Evolutionary conservation across 2,888 invertebrate species (phyloP).

Genomic region (Phrixothrix hirtus): DNA sequence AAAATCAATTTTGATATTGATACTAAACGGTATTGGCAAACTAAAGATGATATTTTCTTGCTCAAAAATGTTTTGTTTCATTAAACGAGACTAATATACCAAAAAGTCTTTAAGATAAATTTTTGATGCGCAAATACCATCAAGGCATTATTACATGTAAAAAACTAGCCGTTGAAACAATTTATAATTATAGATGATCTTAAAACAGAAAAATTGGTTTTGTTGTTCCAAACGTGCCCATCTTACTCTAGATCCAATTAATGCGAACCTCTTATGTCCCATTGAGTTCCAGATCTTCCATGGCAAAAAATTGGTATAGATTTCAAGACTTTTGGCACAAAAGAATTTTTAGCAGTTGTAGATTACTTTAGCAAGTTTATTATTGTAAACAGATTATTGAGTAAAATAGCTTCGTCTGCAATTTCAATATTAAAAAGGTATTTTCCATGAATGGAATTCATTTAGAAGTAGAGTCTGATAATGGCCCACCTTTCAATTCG

Average conservation of each 20-base stretch:
- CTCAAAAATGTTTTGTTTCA: no score
- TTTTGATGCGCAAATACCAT: no score
- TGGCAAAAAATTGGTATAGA: slow-evolving; percentile 26
- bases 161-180: no score
- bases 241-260: slow-evolving; percentile 12
- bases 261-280: slow-evolving; percentile 16
- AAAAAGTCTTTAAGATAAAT: no score
- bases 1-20: no score
- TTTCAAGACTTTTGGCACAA: slow-evolving; percentile 8
- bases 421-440: slow-evolving; percentile 12
- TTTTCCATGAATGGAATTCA: slow-evolving; percentile 11
- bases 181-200: no score
- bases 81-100: no score
- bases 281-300: slow-evolving; percentile 14
- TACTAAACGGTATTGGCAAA: no score
- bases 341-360: slow-evolving; percentile 15
- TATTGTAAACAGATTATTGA: slow-evolving; percentile 8
- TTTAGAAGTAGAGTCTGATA: no score
- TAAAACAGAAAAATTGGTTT: slow-evolving; percentile 13
- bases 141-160: no score
- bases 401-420: slow-evolving; percentile 7
- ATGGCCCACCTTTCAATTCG: no score
- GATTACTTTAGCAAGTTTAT: slow-evolving; percentile 22
- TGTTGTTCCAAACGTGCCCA: slow-evolving; percentile 9
- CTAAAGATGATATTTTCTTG: no score